Percentiles rank a stretch among this genome's conserved stretches.
These are phyloP conservation scores for Rhynchophorus ferrugineus DNA, from an alignment of 1,140 invertebrate species.

Conservation along the genomic window DNA sequence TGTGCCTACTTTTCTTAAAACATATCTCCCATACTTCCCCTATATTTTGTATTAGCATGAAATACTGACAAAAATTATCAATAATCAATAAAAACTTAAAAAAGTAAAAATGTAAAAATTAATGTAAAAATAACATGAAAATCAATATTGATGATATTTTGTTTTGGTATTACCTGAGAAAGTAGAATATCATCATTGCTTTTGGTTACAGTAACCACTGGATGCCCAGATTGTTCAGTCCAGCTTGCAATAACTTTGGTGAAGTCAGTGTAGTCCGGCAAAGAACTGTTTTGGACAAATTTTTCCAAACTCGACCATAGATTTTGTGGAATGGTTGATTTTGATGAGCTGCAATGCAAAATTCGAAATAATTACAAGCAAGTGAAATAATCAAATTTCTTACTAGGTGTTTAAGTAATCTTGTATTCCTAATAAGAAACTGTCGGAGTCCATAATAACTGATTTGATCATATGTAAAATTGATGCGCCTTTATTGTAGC, in stretches of 20 bases:
- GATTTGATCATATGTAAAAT: constrained; percentile 66
- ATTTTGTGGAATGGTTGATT: constrained; percentile 37
- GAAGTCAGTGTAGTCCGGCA: constrained; percentile 18
- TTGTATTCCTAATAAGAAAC: constrained; percentile 53
- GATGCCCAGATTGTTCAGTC: constrained; percentile 58
- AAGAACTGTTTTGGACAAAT: constrained; percentile 22
- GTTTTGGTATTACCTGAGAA: constrained; percentile 24
- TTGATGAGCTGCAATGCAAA: constrained; percentile 44
- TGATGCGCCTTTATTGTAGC: constrained; percentile 56
- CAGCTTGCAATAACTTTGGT: constrained; percentile 46
- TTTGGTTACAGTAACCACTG: constrained; percentile 42
- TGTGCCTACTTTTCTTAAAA: background rate
- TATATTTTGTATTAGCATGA: no score
- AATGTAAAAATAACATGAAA: no score
- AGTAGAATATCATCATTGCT: constrained; percentile 16
- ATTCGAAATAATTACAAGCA: no score
- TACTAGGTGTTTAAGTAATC: constrained; percentile 48
- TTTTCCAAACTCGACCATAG: constrained; percentile 37
- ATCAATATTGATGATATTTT: no score
- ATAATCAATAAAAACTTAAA: background rate
- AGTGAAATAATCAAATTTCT: no score
- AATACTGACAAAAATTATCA: no score
- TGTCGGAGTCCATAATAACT: constrained; percentile 54
- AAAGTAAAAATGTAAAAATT: constrained; percentile 51
- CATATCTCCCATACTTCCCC: background rate